phyloP scores from a whole-genome alignment of 1,140 invertebrate genomes.

The Drosophila kanapiae region DNA sequence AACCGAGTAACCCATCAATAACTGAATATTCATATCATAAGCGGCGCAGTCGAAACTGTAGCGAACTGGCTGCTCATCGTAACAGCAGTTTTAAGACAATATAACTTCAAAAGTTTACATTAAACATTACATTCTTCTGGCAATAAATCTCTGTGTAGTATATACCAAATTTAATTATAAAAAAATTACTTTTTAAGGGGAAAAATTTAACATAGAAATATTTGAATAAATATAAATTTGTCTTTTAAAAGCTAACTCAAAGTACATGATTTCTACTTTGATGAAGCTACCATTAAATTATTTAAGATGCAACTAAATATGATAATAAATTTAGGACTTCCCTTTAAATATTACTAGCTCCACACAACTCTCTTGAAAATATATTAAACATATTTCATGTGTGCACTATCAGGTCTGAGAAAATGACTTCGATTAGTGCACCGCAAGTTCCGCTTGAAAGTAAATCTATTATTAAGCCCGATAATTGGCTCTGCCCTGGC shows the following conservation, averaged over 20 bases:
- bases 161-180: not conserved
- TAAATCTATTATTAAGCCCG: not conserved
- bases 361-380: not conserved
- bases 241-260: too few relatives aligned
- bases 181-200: not conserved
- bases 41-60: not conserved
- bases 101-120: not conserved
- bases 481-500: not conserved
- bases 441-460: too few relatives aligned
- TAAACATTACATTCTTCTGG: too few relatives aligned
- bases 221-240: not conserved
- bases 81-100: too few relatives aligned
- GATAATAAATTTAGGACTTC: not conserved
- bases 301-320: not conserved
- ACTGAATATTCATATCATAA: constrained; percentile 44
- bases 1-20: constrained; percentile 41
- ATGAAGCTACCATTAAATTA: not conserved
- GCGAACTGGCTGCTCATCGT: too few relatives aligned
- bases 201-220: not conserved
- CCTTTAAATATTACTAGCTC: not conserved
- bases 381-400: not conserved
- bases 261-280: not conserved
- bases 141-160: not conserved
- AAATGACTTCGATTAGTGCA: not conserved
- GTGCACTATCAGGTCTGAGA: not conserved